phyloP scores from a whole-genome alignment of 2,113 vertebrate species.

The Macrotis lagotis region DNA sequence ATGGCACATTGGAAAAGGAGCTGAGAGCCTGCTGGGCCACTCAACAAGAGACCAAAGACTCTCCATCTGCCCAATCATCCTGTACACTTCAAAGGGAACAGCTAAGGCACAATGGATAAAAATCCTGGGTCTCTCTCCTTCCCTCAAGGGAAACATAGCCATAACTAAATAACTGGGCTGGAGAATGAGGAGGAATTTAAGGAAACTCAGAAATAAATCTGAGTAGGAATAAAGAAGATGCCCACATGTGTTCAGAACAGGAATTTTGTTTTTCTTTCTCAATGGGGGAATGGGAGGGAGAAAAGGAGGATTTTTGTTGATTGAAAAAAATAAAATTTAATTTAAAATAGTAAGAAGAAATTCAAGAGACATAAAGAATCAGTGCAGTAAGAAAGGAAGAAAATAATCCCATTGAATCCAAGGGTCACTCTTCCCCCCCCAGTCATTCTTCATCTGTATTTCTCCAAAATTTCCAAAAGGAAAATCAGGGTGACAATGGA shows the following conservation, averaged over 20 bases:
- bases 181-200: conserved; percentile 1
- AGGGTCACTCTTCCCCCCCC: conserved; percentile 3
- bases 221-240: conserved; percentile 24
- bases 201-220: conserved; percentile 4
- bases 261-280: not conserved
- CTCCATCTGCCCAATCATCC: conserved; percentile 7
- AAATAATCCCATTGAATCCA: not conserved
- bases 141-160: conserved; percentile 4
- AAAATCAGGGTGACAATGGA: not conserved
- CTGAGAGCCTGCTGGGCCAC: not conserved
- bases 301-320: not conserved
- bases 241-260: not conserved
- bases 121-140: conserved; percentile 8
- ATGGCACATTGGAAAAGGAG: not conserved
- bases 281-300: not conserved
- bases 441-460: not conserved
- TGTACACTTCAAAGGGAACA: conserved; percentile 37
- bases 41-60: not conserved
- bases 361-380: conserved; percentile 25
- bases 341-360: conserved; percentile 8
- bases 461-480: conserved; percentile 29
- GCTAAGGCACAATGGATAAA: conserved; percentile 21
- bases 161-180: conserved; percentile 27
- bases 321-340: not conserved
- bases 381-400: conserved; percentile 22